phyloP scores from a whole-genome alignment of 2,797 vertebrate species.

The Gouania willdenowi region DNA sequence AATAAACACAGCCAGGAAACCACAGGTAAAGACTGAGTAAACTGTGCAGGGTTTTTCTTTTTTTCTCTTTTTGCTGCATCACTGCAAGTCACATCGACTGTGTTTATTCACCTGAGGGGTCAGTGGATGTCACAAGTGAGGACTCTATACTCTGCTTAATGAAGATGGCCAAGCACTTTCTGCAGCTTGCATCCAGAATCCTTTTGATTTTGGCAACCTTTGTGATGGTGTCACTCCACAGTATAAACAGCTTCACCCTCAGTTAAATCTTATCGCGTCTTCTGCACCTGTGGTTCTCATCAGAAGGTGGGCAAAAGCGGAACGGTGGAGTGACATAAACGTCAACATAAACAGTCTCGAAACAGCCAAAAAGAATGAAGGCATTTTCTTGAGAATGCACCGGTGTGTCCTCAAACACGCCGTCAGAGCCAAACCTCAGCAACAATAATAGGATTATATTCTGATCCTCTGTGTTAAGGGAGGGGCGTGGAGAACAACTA shows the following conservation, averaged over 20 bases:
- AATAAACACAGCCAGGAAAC: conserved; percentile 34
- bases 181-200: not conserved
- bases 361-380: conserved; percentile 7
- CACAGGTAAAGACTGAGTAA: conserved; percentile 40
- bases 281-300: conserved; percentile 3
- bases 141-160: conserved; percentile 8
- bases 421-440: conserved; percentile 33
- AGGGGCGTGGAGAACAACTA: conserved; percentile 38
- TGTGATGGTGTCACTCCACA: not conserved
- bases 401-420: conserved; percentile 33
- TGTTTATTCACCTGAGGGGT: conserved; percentile 33
- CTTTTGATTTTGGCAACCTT: not conserved
- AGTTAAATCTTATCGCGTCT: conserved; percentile 1
- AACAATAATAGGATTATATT: conserved; percentile 53
- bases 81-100: conserved; percentile 26
- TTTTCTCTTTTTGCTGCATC: too few relatives aligned
- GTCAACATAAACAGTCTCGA: not conserved
- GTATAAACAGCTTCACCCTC: conserved; percentile 1
- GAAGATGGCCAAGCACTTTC: not conserved
- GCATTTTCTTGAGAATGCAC: conserved; percentile 35
- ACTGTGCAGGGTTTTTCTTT: conserved; percentile 25
- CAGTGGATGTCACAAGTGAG: conserved; percentile 13
- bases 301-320: conserved; percentile 4
- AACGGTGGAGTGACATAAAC: conserved; percentile 15
- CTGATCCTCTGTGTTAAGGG: conserved; percentile 50